A percentile compares a stretch with the other conserved stretches of the same genome.
Evolutionary conservation across 2,113 vertebrate genomes (phyloP).

Genomic region (Daphoenositta chrysoptera): DNA sequence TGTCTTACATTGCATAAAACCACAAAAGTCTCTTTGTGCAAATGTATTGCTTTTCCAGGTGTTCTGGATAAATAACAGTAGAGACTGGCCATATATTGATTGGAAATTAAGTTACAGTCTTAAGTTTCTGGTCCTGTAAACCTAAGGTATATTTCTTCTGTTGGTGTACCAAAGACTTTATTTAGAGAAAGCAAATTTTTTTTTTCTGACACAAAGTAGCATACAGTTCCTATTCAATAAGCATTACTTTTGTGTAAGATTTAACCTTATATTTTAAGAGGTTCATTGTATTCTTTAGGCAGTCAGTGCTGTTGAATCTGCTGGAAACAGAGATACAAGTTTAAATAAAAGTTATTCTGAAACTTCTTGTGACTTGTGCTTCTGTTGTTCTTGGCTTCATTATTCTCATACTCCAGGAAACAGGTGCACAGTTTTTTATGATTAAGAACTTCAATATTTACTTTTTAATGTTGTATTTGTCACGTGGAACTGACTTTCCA

Average conservation of each 20-base stretch:
- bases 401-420: constrained; percentile 1
- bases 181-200: neutral
- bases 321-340: constrained; percentile 7
- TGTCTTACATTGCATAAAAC: neutral
- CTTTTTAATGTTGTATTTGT: neutral
- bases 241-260: neutral
- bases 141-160: neutral
- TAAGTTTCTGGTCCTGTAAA: neutral
- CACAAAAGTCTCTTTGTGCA: neutral
- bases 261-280: neutral
- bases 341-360: constrained; percentile 47
- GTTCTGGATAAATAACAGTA: neutral
- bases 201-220: neutral
- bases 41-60: neutral
- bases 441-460: neutral
- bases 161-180: neutral
- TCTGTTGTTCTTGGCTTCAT: constrained; percentile 25
- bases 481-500: neutral
- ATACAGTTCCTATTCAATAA: neutral
- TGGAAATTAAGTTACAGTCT: neutral
- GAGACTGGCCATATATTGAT: neutral
- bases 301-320: constrained; percentile 17
- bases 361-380: constrained; percentile 26
- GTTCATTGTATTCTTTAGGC: neutral
- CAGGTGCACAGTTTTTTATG: constrained; percentile 23